Evolutionary conservation across 1,140 invertebrate genomes (phyloP).

Genomic region (Leptinotarsa texana): DNA sequence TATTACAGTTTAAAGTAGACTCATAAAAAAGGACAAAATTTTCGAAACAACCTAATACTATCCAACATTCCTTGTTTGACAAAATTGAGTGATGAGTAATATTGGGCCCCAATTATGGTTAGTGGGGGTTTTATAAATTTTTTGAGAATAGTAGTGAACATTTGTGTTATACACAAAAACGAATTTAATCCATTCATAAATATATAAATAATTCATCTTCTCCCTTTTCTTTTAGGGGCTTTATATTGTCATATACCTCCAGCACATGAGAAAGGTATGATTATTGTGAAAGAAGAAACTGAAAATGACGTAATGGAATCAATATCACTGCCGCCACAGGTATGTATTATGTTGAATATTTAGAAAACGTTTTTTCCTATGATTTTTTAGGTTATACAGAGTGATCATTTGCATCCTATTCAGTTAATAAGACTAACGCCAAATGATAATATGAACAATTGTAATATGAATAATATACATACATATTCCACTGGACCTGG

Average conservation of each 20-base stretch:
- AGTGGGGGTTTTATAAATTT: no score
- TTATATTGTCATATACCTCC: slow-evolving; percentile 48
- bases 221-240: slow-evolving; percentile 37
- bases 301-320: slow-evolving; percentile 42
- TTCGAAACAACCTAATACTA: no score
- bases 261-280: slow-evolving; percentile 47
- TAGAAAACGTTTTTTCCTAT: background rate
- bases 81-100: no score
- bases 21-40: no score
- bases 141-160: no score
- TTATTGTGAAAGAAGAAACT: slow-evolving; percentile 51
- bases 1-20: no score
- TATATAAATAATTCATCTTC: background rate
- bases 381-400: slow-evolving; percentile 48
- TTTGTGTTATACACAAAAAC: no score
- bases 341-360: slow-evolving; percentile 23
- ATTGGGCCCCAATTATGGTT: no score
- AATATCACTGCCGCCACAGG: slow-evolving; percentile 43
- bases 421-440: slow-evolving; percentile 39
- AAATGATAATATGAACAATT: slow-evolving; percentile 30
- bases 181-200: no score
- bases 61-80: no score
- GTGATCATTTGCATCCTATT: slow-evolving; percentile 43
- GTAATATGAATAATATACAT: slow-evolving; percentile 36
- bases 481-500: slow-evolving; percentile 35